These are phyloP conservation scores for Natrix natrix DNA, from an alignment of 2,797 vertebrate species.

Conservation along the genomic window DNA sequence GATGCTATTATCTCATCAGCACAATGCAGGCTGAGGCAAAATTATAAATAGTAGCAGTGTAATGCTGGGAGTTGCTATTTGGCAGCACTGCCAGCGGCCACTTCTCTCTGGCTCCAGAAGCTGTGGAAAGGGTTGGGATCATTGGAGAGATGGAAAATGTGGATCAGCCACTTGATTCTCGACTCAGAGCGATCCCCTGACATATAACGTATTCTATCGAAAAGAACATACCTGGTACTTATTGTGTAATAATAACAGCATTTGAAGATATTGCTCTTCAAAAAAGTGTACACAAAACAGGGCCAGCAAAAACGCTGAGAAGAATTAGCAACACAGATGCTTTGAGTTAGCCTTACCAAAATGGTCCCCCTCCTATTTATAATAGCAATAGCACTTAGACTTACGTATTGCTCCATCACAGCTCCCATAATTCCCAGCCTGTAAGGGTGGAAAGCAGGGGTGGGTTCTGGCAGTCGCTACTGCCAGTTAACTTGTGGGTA, in stretches of 20 bases:
- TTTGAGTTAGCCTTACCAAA: neutral
- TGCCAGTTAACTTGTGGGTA: no score
- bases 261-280: neutral
- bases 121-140: neutral
- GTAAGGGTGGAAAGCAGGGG: neutral
- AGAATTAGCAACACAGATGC: neutral
- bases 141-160: neutral
- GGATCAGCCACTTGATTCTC: neutral
- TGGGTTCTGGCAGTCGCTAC: no score
- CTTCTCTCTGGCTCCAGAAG: conserved; percentile 34
- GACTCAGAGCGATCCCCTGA: neutral
- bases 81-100: conserved; percentile 20
- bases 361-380: neutral
- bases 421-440: neutral
- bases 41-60: conserved; percentile 50
- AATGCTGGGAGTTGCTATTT: conserved; percentile 50
- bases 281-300: neutral
- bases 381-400: neutral
- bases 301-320: neutral
- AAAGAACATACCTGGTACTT: neutral
- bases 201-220: neutral
- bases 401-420: neutral
- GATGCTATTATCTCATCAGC: conserved; percentile 48
- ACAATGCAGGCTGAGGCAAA: conserved; percentile 20
- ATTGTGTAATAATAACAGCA: neutral